These are phyloP conservation scores for Dicrurus megarhynchus DNA, from an alignment of 2,113 vertebrate species.

Conservation along the genomic window DNA sequence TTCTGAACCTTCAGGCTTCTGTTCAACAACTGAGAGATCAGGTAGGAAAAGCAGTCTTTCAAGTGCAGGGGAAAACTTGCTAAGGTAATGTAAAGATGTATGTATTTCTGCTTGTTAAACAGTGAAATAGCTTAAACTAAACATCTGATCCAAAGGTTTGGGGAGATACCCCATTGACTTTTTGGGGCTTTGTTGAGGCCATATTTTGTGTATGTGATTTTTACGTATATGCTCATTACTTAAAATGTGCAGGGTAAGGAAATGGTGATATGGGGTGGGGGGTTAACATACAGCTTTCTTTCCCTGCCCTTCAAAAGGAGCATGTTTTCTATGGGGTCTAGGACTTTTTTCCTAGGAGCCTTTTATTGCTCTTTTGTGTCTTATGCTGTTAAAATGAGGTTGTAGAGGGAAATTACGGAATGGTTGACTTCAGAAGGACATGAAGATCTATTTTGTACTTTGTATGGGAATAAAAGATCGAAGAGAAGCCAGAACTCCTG, in stretches of 20 bases:
- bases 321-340: neutral
- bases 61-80: neutral
- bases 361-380: neutral
- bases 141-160: neutral
- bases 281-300: neutral
- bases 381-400: neutral
- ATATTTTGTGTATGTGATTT: neutral
- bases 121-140: neutral
- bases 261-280: neutral
- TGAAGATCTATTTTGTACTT: neutral
- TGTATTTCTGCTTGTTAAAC: neutral
- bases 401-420: neutral
- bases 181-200: neutral
- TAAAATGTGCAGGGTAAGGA: neutral
- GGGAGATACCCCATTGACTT: neutral
- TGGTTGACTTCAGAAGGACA: neutral
- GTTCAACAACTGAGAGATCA: constrained; percentile 91
- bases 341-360: neutral
- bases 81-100: neutral
- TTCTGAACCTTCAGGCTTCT: constrained; percentile 90
- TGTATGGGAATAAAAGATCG: neutral
- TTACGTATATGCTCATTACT: neutral
- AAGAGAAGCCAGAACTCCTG: neutral
- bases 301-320: neutral
- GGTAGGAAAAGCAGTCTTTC: constrained; percentile 69